Evolutionary conservation across 2,797 vertebrate genomes (phyloP).

Genomic region (Acanthornis magna): DNA sequence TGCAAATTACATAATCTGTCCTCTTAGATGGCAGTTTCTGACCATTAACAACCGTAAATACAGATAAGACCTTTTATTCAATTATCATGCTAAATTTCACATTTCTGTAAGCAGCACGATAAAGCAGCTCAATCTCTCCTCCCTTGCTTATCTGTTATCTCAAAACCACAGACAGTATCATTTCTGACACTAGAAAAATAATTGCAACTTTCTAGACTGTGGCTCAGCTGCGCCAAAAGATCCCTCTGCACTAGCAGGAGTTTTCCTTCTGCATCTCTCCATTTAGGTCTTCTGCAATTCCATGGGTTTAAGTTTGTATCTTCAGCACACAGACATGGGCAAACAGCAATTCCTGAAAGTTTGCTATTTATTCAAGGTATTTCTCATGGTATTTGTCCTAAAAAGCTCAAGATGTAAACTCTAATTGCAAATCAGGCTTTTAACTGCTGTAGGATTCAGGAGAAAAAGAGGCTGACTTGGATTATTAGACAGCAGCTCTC

Average conservation of each 20-base stretch:
- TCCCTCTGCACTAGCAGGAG: not conserved
- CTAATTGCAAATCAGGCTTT: not conserved
- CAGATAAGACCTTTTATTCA: constrained; percentile 20
- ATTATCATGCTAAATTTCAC: not conserved
- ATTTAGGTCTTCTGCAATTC: not conserved
- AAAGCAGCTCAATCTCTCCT: constrained; percentile 20
- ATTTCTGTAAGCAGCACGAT: constrained; percentile 27
- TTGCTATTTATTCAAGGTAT: not conserved
- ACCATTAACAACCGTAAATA: not conserved
- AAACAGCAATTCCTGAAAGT: not conserved
- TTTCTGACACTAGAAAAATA: not conserved
- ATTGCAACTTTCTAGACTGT: not conserved
- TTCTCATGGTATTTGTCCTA: not conserved
- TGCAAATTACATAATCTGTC: not conserved
- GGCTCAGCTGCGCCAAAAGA: not conserved
- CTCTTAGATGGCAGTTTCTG: not conserved
- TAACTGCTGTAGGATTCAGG: not conserved
- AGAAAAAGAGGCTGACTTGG: not conserved
- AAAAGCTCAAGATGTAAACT: not conserved
- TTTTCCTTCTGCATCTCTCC: not conserved
- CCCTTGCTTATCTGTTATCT: not conserved
- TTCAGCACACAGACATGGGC: not conserved
- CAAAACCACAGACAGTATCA: not conserved
- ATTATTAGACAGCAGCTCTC: not conserved
- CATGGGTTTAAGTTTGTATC: not conserved